Evolutionary conservation across 2,797 vertebrate species (phyloP).

Genomic region (Cephalopachus bancanus): DNA sequence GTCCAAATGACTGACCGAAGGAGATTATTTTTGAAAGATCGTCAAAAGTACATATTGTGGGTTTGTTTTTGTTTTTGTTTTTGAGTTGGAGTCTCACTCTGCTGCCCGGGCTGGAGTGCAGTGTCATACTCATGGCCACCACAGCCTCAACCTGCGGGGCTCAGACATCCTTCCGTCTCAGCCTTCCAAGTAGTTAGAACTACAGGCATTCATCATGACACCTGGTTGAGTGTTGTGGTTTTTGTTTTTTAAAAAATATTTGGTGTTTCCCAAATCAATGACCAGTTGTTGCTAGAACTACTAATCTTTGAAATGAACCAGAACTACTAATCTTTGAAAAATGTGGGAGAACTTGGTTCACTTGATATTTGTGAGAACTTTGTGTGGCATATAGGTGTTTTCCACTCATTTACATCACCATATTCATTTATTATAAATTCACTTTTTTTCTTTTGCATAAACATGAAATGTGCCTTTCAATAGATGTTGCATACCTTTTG

Average conservation of each 20-base stretch:
- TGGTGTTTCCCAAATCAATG: neutral
- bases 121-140: no score
- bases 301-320: neutral
- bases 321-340: neutral
- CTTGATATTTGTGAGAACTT: neutral
- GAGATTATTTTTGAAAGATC: neutral
- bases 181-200: no score
- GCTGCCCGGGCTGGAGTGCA: no score
- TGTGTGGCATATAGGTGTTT: neutral
- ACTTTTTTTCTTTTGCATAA: conserved; percentile 66
- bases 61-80: neutral
- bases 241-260: neutral
- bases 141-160: no score
- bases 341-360: neutral
- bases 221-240: neutral
- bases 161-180: no score
- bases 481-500: conserved; percentile 41
- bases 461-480: conserved; percentile 61
- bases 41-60: neutral
- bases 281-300: neutral
- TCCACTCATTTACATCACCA: neutral
- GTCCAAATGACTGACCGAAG: neutral
- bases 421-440: conserved; percentile 33
- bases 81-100: no score
- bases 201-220: no score